Evolutionary conservation across 2,113 vertebrate species (phyloP), one percentile per base, ranked within the genome.

Genomic region (Synchiropus splendidus): DNA sequence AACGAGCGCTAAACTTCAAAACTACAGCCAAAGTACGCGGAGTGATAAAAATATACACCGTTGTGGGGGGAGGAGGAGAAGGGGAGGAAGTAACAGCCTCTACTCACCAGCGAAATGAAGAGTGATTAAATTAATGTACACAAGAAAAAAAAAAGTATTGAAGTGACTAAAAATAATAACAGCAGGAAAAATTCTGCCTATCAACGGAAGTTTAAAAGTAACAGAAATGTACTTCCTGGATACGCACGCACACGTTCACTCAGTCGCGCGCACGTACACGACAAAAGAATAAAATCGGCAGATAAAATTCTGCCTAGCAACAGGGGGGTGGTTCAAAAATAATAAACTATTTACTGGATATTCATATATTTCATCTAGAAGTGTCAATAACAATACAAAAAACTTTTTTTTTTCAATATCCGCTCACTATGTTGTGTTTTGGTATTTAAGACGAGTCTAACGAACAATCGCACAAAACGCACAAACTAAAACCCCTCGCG

Each of bases 321-420:
- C 58, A 61, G 47, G 76, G 75, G 48, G 64, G 63, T 71, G 54
- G 61, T 75, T 80, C 75, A 67, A 48, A 75, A 77, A 72, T 33
- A 32, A 31, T 56, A 71, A 57, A 48, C 82, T 84, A 83, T 83
- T 83, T 67, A 85, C 75, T 79, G 75, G 74, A 82, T 85, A 87
- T 83, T 85, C 70, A 85, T 85, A 85, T 85, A 83, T 83, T 84
- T 85, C 78, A 84, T 85, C 82, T 86, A 82, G 84, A 83, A 77
- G 77, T 79, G 79, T 84, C 62, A 70, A 82, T 80, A 83, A 79
- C 73, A 64, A 80, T 85, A 83, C 13, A 44, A 72, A 85, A 83
- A 80, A 83, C 68, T 60, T 66, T 61, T 75, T 61, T 74, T 65
- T 82, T 81, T 79, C 81, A 61, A 84, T 86, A 82, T 81, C 83